These are phyloP conservation scores for Caenorhabditis wallacei DNA, from an alignment of 2,888 invertebrate genomes.

Conservation along the genomic window DNA sequence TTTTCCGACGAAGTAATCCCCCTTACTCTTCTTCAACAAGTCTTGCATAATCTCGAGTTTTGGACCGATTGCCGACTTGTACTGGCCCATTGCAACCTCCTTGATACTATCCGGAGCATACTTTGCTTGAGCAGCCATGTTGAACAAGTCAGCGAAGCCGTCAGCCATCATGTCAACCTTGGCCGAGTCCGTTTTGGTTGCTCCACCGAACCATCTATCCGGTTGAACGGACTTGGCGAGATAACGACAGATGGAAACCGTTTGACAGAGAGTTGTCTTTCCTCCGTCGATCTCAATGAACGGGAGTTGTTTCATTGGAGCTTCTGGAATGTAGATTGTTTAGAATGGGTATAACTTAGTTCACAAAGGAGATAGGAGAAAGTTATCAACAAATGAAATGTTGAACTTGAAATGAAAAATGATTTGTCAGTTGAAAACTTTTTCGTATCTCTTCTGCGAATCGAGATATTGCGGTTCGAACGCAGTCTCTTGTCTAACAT, in stretches of 20 bases:
- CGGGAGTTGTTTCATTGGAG: constrained; percentile 65
- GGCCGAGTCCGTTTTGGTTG: constrained; percentile 65
- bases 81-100: background rate
- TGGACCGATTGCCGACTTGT: constrained; percentile 22
- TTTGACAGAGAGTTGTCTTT: constrained; percentile 62
- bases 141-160: constrained; percentile 56
- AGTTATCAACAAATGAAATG: no score
- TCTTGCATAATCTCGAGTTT: constrained; percentile 57
- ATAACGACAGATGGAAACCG: constrained; percentile 67
- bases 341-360: no score
- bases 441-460: no score
- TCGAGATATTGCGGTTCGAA: no score
- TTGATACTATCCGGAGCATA: constrained; percentile 45
- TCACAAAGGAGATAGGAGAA: no score
- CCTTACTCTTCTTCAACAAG: constrained; percentile 56
- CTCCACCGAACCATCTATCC: constrained; percentile 66
- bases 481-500: no score
- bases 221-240: constrained; percentile 64
- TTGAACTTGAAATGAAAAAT: no score
- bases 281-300: constrained; percentile 66
- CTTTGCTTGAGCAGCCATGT: constrained; percentile 36
- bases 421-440: no score
- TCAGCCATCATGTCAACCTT: constrained; percentile 67
- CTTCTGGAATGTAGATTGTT: constrained; percentile 33
- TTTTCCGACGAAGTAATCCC: constrained; percentile 66